Percentiles rank a stretch among this genome's conserved stretches.
Conservation (phyloP, 2,888 invertebrate genomes). For the Dynastes grantii region DNA sequence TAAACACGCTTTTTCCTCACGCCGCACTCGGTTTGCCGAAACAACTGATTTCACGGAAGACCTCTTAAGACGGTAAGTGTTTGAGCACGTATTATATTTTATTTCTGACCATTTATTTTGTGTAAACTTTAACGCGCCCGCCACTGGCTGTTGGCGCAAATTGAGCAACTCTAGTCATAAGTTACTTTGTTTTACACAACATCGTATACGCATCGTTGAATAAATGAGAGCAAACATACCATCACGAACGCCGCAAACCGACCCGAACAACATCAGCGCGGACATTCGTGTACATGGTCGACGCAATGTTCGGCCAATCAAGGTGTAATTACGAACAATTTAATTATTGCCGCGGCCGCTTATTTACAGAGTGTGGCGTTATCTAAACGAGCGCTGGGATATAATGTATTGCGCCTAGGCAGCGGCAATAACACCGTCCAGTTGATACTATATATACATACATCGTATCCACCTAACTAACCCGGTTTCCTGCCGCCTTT, state of each 20-base stretch:
- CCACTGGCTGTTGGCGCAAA: no score
- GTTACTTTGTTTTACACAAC: not conserved
- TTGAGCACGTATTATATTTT: no score
- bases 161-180: not conserved
- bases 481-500: conserved; percentile 51
- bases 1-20: no score
- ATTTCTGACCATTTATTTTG: no score
- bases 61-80: no score
- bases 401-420: conserved; percentile 50
- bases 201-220: no score
- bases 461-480: conserved; percentile 23
- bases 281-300: conserved; percentile 1
- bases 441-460: not conserved
- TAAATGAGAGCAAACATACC: no score
- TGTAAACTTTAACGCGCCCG: no score
- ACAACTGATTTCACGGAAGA: no score
- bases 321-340: conserved; percentile 50
- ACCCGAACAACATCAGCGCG: not conserved
- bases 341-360: conserved; percentile 47
- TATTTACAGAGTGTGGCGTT: conserved; percentile 49
- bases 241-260: no score
- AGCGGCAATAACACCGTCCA: not conserved
- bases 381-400: conserved; percentile 47
- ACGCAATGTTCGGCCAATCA: conserved; percentile 48
- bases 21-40: no score